Percentiles rank a stretch among this genome's conserved stretches.
These are phyloP conservation scores for Pseudonaja textilis DNA, from an alignment of 2,113 vertebrate genomes.

Conservation along the genomic window DNA sequence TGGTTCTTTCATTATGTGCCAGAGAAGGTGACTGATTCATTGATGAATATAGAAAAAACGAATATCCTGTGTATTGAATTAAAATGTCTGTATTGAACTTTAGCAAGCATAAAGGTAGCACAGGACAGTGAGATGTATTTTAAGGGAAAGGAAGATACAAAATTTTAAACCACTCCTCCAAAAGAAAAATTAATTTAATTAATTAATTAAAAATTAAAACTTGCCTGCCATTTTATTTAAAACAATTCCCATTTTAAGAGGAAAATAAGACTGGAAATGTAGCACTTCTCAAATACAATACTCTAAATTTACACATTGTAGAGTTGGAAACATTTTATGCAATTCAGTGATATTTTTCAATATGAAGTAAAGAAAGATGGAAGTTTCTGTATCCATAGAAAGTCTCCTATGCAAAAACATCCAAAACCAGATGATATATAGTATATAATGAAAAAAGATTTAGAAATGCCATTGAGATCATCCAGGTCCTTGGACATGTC, in stretches of 20 bases:
- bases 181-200: not conserved
- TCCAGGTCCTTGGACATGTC: not conserved
- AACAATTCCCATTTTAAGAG: not conserved
- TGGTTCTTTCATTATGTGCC: slow-evolving; percentile 33
- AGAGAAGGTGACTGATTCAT: slow-evolving; percentile 48
- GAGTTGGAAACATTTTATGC: not conserved
- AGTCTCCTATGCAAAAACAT: not conserved
- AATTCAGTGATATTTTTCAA: not conserved
- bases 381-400: not conserved
- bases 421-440: not conserved
- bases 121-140: not conserved
- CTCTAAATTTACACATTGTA: not conserved
- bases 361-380: not conserved
- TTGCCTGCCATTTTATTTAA: not conserved
- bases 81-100: not conserved
- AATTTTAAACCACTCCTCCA: not conserved
- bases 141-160: not conserved
- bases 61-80: slow-evolving; percentile 45
- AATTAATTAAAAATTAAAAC: not conserved
- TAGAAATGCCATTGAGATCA: not conserved
- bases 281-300: not conserved
- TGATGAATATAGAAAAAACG: slow-evolving; percentile 58
- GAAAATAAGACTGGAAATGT: not conserved
- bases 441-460: not conserved
- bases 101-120: not conserved